phyloP scores from a whole-genome alignment of 2,888 invertebrate genomes.

The Dorcus hopei region DNA sequence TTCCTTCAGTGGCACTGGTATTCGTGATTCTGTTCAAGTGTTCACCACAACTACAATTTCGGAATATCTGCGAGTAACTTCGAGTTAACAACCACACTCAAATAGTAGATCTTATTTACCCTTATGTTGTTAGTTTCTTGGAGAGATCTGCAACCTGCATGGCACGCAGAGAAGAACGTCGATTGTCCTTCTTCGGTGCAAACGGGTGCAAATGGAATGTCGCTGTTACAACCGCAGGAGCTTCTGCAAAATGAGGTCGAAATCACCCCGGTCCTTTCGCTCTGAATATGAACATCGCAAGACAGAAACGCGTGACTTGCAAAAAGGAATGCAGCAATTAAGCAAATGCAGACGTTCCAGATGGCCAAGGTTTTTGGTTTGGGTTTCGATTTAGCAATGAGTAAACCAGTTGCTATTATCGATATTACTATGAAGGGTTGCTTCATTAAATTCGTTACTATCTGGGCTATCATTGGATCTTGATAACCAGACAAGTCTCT shows the following conservation, averaged over 20 bases:
- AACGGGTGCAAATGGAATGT: constrained; percentile 59
- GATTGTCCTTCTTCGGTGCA: constrained; percentile 55
- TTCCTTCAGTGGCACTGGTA: constrained; percentile 51
- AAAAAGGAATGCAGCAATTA: constrained; percentile 50
- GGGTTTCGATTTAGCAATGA: constrained; percentile 54
- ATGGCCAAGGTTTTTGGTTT: constrained; percentile 51
- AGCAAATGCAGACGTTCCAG: constrained; percentile 51
- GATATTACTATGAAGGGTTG: constrained; percentile 56
- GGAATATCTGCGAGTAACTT: constrained; percentile 45
- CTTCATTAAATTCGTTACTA: constrained; percentile 54
- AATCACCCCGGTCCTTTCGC: constrained; percentile 48
- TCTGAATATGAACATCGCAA: constrained; percentile 49
- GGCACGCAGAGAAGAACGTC: constrained; percentile 70
- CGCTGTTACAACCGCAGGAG: constrained; percentile 53
- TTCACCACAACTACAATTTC: constrained; percentile 53
- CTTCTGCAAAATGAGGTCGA: constrained; percentile 54
- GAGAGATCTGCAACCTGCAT: constrained; percentile 61
- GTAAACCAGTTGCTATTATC: constrained; percentile 54
- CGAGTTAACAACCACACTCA: not conserved
- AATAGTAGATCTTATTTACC: constrained; percentile 24
- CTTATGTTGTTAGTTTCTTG: constrained; percentile 48
- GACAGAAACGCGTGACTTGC: constrained; percentile 40
- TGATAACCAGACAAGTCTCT: constrained; percentile 50
- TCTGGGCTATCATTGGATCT: constrained; percentile 55
- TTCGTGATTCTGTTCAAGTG: constrained; percentile 30